These are phyloP conservation scores for Apostichopus japonicus DNA, from an alignment of 35 echinoderm and acorn worm genomes.

Conservation along the genomic window DNA sequence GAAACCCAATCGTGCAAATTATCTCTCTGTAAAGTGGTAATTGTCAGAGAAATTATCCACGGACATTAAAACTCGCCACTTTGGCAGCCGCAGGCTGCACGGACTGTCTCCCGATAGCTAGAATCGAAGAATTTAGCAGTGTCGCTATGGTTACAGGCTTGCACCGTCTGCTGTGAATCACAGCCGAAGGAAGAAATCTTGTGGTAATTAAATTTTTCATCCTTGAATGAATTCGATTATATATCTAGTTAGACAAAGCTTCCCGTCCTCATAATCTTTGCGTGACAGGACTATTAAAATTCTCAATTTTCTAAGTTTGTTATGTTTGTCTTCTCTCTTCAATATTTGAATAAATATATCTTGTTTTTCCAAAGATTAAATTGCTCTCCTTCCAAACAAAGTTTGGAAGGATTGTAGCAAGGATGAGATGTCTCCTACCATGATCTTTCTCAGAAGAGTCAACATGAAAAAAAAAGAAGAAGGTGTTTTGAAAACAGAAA, in stretches of 20 bases:
- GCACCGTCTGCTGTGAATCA: conserved; percentile 12
- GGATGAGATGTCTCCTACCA: too few relatives aligned
- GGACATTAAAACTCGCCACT: not conserved
- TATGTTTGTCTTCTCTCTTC: too few relatives aligned
- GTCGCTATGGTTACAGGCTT: not conserved
- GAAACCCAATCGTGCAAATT: not conserved
- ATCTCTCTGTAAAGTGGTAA: not conserved
- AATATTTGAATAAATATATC: too few relatives aligned
- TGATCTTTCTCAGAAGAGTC: too few relatives aligned
- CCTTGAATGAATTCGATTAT: not conserved
- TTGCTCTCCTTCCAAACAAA: too few relatives aligned
- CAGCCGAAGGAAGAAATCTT: conserved; percentile 1
- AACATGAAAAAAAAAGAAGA: too few relatives aligned
- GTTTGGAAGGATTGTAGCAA: too few relatives aligned
- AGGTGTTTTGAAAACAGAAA: too few relatives aligned
- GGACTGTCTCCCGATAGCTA: not conserved
- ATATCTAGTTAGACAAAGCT: not conserved
- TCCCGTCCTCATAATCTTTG: not conserved
- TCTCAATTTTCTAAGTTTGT: not conserved
- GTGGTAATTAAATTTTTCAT: conserved; percentile 23
- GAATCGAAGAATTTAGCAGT: not conserved
- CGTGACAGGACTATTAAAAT: not conserved
- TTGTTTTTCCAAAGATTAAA: too few relatives aligned
- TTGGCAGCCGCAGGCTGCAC: not conserved
- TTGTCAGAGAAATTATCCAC: not conserved